Evolutionary conservation across 2,888 invertebrate genomes (phyloP).

Genomic region (Metacarcinus magister): DNA sequence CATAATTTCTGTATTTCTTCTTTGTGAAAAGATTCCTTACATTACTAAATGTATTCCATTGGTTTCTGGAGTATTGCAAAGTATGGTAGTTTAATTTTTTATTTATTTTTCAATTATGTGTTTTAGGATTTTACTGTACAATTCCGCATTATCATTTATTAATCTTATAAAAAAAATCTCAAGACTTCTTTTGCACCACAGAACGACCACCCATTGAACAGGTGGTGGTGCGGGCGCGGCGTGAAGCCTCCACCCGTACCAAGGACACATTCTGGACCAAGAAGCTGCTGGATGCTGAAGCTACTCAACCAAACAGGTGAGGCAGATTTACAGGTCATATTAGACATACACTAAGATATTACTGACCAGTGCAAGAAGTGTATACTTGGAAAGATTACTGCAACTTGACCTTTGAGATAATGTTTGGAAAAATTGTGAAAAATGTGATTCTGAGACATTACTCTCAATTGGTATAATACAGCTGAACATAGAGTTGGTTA

Average conservation of each 20-base stretch:
- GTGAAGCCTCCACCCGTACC: constrained; percentile 81
- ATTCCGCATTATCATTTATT: background rate
- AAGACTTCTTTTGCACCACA: background rate
- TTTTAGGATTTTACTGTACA: background rate
- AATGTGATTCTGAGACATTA: background rate
- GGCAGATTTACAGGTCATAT: background rate
- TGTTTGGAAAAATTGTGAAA: background rate
- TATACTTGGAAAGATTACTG: background rate
- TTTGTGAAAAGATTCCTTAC: background rate
- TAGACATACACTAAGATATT: background rate
- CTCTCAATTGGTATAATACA: background rate
- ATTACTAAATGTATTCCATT: background rate
- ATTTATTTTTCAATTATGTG: background rate
- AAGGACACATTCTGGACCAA: constrained; percentile 83
- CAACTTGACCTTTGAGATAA: background rate
- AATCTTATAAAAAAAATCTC: background rate
- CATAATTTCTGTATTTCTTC: background rate
- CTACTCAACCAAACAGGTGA: constrained; percentile 81
- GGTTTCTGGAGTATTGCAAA: no score
- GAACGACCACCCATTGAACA: constrained; percentile 79
- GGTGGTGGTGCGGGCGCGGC: constrained; percentile 79
- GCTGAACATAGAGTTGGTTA: background rate
- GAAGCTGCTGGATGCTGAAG: constrained; percentile 82
- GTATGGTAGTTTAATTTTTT: background rate
- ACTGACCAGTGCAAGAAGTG: background rate